Evolutionary conservation across 2,888 invertebrate genomes (phyloP), one percentile per base, ranked within the genome.

Genomic region (Halocaridina rubra): DNA sequence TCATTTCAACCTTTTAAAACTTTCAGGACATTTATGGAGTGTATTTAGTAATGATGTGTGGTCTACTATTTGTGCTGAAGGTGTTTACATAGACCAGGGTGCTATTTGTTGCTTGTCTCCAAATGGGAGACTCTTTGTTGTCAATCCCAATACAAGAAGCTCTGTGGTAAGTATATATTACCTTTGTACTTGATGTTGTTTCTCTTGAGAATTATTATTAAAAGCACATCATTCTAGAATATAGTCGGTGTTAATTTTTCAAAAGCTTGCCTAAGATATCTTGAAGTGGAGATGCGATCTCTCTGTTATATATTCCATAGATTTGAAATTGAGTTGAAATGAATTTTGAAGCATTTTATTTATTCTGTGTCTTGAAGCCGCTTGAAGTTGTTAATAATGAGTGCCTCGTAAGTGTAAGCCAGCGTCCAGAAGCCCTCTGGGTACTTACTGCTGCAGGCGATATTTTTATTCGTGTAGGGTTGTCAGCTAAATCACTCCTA

Each of bases 361-460:
- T n/a, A n/a, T n/a, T n/a, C n/a, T n/a, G n/a, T n/a, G n/a, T 27
- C 33, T 13, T 77, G 16, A 77, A 88, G 84, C 80, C 89, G 39
- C 79, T 89, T 2, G 81, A 88, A 33, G 74, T 89, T 27, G 89
- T 89, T 8, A 32, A 81, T 16, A 74, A 80, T 8, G 82, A 85
- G 32, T 85, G 89, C 8, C 86, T 90, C 3, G 80, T 88, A 4
- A 90, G 90, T 86, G 81, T 92, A n/a, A 89, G 90, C 46, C 90
- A 91, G 4, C 90, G 91, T 22, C 89, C 90, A 0, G 91, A 91
- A 85, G 91, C 91, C 5, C 89, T 92, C 19, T 93, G 93, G 93
- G 89, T 91, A 2, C 90, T 93, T 39, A 91, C 91, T 1, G 89
- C 89, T n/a, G 88, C 90, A 24, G 92, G 92, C 0, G 87, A 89